phyloP scores from a whole-genome alignment of 2,888 invertebrate species.

The Eudemis profundana region DNA sequence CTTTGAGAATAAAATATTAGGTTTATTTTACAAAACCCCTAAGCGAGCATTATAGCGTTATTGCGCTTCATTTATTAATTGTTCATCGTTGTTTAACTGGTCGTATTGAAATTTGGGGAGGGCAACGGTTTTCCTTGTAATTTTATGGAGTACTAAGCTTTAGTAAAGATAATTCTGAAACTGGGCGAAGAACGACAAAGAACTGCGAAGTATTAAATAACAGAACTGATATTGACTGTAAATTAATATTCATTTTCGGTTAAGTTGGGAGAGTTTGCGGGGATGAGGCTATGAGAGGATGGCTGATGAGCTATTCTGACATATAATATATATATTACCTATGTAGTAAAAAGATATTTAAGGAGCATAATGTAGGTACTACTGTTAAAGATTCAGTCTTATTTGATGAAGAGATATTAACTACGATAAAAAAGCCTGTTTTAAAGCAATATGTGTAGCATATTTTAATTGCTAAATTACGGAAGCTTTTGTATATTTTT shows the following conservation, averaged over 20 bases:
- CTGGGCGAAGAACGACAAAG: neutral
- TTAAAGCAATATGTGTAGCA: too few species aligned
- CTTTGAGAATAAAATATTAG: slow-evolving; percentile 81
- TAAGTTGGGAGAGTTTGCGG: neutral
- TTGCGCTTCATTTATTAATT: slow-evolving; percentile 49
- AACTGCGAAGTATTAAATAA: neutral
- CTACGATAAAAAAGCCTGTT: too few species aligned
- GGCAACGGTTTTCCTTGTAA: slow-evolving; percentile 16
- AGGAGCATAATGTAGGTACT: too few species aligned
- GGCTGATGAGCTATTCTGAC: too few species aligned
- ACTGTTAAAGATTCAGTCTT: too few species aligned
- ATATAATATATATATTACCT: too few species aligned
- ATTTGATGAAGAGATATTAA: too few species aligned
- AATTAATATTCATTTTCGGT: neutral
- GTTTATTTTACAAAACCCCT: slow-evolving; percentile 68
- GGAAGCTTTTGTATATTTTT: too few species aligned
- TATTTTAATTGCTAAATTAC: too few species aligned
- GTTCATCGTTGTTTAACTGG: slow-evolving; percentile 35
- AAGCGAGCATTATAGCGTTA: slow-evolving; percentile 55
- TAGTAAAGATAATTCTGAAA: neutral
- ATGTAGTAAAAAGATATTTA: too few species aligned
- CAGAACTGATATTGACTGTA: neutral
- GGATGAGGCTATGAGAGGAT: too few species aligned
- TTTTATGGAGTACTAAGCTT: slow-evolving; percentile 26
- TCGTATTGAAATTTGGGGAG: slow-evolving; percentile 27